Evolutionary conservation across 2,113 vertebrate species (phyloP).

Genomic region (Clarias batrachus): DNA sequence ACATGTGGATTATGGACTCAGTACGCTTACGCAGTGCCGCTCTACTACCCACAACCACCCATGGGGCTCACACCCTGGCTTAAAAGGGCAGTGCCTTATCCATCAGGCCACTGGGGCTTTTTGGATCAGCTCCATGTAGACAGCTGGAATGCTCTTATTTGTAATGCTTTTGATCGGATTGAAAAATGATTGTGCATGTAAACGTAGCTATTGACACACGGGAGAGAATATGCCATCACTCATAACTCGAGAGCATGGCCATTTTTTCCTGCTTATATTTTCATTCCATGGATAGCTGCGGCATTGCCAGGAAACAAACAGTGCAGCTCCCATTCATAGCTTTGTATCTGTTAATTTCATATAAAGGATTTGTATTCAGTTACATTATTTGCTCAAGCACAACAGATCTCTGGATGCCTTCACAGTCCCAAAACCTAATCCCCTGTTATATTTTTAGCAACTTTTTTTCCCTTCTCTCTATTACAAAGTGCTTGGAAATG

Average conservation of each 20-base stretch:
- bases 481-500: background rate
- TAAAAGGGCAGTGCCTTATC: slow-evolving; percentile 74
- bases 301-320: background rate
- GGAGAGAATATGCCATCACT: background rate
- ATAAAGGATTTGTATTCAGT: background rate
- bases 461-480: background rate
- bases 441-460: background rate
- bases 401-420: background rate
- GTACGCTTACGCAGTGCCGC: no score
- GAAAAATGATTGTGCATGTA: no score
- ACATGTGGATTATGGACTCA: no score
- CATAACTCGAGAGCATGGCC: background rate
- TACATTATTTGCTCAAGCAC: background rate
- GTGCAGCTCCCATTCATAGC: background rate
- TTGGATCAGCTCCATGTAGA: no score
- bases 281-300: background rate
- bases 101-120: slow-evolving; percentile 80
- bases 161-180: no score
- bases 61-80: no score
- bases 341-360: background rate
- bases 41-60: no score
- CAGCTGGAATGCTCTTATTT: no score
- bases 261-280: background rate
- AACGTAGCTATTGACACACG: background rate
- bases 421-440: background rate